Evolutionary conservation across 2,113 vertebrate genomes (phyloP), one percentile per base, ranked within the genome.

Genomic region (Uria lomvia): DNA sequence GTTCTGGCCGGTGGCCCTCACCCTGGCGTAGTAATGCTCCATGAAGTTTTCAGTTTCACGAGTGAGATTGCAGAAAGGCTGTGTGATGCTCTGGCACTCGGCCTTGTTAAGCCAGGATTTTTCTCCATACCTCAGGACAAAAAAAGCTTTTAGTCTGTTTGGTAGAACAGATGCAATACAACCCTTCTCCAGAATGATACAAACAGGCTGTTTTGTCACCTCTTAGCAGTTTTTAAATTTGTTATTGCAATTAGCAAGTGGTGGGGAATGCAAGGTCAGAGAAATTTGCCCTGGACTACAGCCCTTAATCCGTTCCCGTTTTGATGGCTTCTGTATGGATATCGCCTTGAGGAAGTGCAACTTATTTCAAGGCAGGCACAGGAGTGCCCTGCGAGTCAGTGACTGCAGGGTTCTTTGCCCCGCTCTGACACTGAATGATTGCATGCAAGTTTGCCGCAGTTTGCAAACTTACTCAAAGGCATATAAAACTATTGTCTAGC

Each of bases 1-100:
- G 59, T 59, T 65, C 1, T 29, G 11, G 32, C 59, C 55, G 2
- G 23, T 1, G 15, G 98, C 98, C 4, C 86, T 96, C 60, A 98
- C 98, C 53, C 89, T 60, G 70, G 96, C 98, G 0, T 98, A 97
- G 91, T 97, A 98, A 9, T 45, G 38, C 58, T 98, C 97, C 0
- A 2, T 72, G 86, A 94, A 53, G 72, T 95, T 97, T 49, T 95
- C 70, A 0, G 98, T 98, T 78, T 98, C 98, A 19, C 1, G 1
- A 1, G 96, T 98, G 67, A 98, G 97, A 73, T 98, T 97, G 97
- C 98, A 98, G 95, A 82, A 98, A 10, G 38, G 81, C 71, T 8
- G 70, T 1, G 93, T 92, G 97, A 97, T 97, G 21, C 36, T 53
- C 88, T 98, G 98, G 91, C 98, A 98, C 91, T 96, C 97, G 0